Evolutionary conservation across 2,797 vertebrate genomes (phyloP).

Genomic region (Valencia hispanica): DNA sequence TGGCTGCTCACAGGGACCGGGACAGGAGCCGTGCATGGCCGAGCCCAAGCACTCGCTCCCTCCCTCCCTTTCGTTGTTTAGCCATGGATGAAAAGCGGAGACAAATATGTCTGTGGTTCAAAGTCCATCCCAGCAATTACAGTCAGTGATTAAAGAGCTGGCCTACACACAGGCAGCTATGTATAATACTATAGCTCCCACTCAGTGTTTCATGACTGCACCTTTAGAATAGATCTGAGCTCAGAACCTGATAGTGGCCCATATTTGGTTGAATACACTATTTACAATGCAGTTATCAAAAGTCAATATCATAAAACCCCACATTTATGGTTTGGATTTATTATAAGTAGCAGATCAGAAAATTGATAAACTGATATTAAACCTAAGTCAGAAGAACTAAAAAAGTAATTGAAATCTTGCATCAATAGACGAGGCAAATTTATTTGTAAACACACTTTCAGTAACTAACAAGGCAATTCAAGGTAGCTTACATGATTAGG

Average conservation of each 20-base stretch:
- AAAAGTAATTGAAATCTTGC: neutral
- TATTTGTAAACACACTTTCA: too few relatives aligned
- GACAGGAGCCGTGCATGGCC: constrained; percentile 39
- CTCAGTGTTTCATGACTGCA: constrained; percentile 65
- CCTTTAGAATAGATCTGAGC: constrained; percentile 53
- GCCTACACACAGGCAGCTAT: constrained; percentile 61
- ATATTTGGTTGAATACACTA: constrained; percentile 27
- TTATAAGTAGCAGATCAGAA: constrained; percentile 26
- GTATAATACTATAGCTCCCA: constrained; percentile 70
- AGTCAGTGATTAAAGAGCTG: constrained; percentile 78
- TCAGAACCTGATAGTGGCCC: constrained; percentile 49
- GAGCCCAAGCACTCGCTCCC: constrained; percentile 32
- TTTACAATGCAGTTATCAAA: constrained; percentile 34
- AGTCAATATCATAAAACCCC: constrained; percentile 36
- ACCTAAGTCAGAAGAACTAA: neutral
- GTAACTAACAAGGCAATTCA: too few relatives aligned
- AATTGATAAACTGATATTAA: constrained; percentile 4
- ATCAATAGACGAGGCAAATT: too few relatives aligned
- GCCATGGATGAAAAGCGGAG: constrained; percentile 69
- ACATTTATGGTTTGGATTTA: constrained; percentile 26
- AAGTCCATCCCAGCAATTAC: constrained; percentile 77
- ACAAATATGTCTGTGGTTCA: constrained; percentile 78
- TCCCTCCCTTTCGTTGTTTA: constrained; percentile 59
- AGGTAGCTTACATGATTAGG: too few relatives aligned
- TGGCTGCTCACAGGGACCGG: constrained; percentile 51